Percentiles rank a stretch among this genome's conserved stretches.
Conservation (phyloP, 2,113 vertebrate genomes). For the Pseudopipra pipra region DNA sequence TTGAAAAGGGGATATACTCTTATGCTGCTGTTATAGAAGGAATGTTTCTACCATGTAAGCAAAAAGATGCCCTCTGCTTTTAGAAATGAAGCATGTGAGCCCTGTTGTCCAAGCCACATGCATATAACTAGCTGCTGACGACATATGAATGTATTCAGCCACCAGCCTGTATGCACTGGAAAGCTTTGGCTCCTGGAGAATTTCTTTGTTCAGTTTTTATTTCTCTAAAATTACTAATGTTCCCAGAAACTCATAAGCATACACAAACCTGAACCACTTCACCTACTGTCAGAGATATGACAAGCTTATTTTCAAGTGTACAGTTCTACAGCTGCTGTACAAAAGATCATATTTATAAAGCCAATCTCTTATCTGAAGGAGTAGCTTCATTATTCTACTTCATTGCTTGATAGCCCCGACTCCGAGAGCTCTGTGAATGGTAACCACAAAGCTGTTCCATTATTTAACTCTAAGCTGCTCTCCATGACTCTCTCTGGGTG, state of each 20-base stretch:
- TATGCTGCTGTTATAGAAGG: neutral
- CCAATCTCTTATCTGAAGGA: constrained; percentile 67
- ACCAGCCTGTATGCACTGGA: neutral
- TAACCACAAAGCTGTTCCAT: constrained; percentile 68
- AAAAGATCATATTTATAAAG: constrained; percentile 71
- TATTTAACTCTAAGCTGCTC: constrained; percentile 66
- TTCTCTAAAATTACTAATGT: constrained; percentile 42
- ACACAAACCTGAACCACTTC: constrained; percentile 66
- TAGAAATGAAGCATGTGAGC: neutral
- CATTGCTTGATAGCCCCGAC: constrained; percentile 61
- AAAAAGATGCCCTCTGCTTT: neutral
- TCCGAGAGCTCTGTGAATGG: constrained; percentile 59
- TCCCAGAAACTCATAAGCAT: constrained; percentile 64
- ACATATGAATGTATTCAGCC: neutral
- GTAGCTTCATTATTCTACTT: constrained; percentile 68
- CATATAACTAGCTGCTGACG: neutral
- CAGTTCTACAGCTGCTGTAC: constrained; percentile 62
- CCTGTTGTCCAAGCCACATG: neutral
- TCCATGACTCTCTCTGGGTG: constrained; percentile 61
- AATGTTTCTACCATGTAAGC: neutral
- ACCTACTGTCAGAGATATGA: constrained; percentile 61
- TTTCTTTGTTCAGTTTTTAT: constrained; percentile 55
- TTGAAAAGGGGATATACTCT: neutral
- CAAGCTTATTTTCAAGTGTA: constrained; percentile 68
- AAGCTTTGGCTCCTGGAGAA: constrained; percentile 6